These are phyloP conservation scores for Himantopus leucocephalus DNA, from an alignment of 2,113 vertebrate genomes.

Conservation along the genomic window DNA sequence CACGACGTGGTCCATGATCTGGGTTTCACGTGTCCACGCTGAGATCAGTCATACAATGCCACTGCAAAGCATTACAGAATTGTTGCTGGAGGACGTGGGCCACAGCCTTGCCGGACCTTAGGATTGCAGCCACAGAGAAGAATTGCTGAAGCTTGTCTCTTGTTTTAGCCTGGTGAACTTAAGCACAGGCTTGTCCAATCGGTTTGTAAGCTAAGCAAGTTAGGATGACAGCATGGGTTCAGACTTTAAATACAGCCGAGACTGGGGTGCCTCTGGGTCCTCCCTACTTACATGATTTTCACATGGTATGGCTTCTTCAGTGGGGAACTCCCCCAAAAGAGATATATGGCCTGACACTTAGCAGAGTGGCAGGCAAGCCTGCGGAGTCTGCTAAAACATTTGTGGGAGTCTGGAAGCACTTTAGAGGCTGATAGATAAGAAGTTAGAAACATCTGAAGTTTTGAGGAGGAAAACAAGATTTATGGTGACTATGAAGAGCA, in stretches of 20 bases:
- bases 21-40: rapidly evolving
- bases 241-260: background rate
- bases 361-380: background rate
- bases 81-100: background rate
- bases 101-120: background rate
- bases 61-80: background rate
- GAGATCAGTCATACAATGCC: background rate
- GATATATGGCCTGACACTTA: slow-evolving; percentile 15
- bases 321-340: background rate
- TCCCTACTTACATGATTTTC: background rate
- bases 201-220: background rate
- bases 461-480: slow-evolving; percentile 52
- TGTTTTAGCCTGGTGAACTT: background rate
- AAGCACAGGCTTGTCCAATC: background rate
- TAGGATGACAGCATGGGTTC: background rate
- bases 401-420: slow-evolving; percentile 60
- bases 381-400: slow-evolving; percentile 25
- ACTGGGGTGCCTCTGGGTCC: background rate
- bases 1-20: rapidly evolving
- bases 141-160: background rate
- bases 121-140: background rate
- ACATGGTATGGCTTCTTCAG: background rate
- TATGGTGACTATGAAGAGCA: slow-evolving; percentile 34
- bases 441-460: slow-evolving; percentile 47
- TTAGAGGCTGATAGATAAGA: slow-evolving; percentile 54